Evolutionary conservation across 2,888 invertebrate genomes (phyloP).

Genomic region (Andrena praecox): DNA sequence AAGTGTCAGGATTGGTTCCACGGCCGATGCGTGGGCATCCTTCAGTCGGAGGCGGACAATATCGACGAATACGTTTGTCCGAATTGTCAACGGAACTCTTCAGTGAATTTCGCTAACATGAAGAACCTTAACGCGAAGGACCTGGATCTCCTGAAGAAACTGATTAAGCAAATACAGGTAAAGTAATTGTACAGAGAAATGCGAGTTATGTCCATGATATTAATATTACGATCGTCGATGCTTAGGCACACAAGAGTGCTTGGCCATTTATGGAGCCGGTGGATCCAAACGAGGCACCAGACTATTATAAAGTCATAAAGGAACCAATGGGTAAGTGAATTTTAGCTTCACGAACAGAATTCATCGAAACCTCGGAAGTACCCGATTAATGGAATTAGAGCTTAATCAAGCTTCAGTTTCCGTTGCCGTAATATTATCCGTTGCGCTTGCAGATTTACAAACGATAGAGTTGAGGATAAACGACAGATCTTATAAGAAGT

Average conservation of each 20-base stretch:
- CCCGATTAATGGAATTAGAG: neutral
- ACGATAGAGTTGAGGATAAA: conserved; percentile 95
- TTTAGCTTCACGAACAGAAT: neutral
- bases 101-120: conserved; percentile 96
- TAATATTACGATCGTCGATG: conserved; percentile 45
- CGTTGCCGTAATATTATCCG: neutral
- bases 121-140: conserved; percentile 92
- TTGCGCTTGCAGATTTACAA: conserved; percentile 92
- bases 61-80: conserved; percentile 99
- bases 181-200: neutral
- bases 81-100: conserved; percentile 95
- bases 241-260: conserved; percentile 95
- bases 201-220: conserved; percentile 23
- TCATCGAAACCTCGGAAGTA: neutral
- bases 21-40: conserved; percentile 97
- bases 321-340: conserved; percentile 95
- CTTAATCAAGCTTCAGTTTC: neutral
- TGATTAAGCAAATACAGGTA: conserved; percentile 96
- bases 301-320: conserved; percentile 98
- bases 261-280: conserved; percentile 99
- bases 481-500: conserved; percentile 92
- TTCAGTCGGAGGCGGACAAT: conserved; percentile 96
- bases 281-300: conserved; percentile 97
- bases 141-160: conserved; percentile 92
- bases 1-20: conserved; percentile 99